These are phyloP conservation scores for Clarias batrachus DNA, from an alignment of 2,113 vertebrate genomes.

Conservation along the genomic window DNA sequence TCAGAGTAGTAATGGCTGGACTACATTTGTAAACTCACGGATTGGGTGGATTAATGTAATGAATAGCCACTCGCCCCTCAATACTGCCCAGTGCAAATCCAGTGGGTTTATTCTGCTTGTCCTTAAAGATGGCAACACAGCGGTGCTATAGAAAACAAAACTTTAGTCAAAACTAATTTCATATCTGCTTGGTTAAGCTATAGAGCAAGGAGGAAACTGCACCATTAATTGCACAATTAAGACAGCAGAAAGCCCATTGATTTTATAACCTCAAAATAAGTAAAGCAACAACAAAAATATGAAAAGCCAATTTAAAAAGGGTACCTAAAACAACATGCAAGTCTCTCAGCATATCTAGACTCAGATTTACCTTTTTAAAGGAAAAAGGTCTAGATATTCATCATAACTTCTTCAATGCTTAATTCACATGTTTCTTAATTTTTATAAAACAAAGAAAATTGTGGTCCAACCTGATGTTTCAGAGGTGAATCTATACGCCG, in stretches of 20 bases:
- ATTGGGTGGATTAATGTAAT: conserved; percentile 97
- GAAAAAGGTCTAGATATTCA: no score
- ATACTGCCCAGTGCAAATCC: conserved; percentile 98
- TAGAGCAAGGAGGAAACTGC: neutral
- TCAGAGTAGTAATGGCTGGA: neutral
- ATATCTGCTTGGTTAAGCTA: neutral
- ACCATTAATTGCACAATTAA: neutral
- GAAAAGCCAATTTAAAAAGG: neutral
- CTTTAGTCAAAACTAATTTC: neutral
- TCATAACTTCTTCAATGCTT: neutral
- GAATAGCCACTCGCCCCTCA: conserved; percentile 96
- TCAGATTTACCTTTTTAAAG: neutral
- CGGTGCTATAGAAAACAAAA: conserved; percentile 79
- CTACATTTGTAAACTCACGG: conserved; percentile 79
- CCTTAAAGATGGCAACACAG: conserved; percentile 98
- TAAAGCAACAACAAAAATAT: neutral
- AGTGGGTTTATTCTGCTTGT: conserved; percentile 98
- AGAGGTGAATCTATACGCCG: conserved; percentile 95
- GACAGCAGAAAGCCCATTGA: neutral
- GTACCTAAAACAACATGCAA: neutral
- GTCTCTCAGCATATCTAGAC: neutral
- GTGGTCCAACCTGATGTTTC: conserved; percentile 87
- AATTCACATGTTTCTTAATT: neutral
- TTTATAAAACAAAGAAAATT: neutral
- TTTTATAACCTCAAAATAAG: neutral